phyloP scores from a whole-genome alignment of 2,888 invertebrate species.

The Papilio elwesi region DNA sequence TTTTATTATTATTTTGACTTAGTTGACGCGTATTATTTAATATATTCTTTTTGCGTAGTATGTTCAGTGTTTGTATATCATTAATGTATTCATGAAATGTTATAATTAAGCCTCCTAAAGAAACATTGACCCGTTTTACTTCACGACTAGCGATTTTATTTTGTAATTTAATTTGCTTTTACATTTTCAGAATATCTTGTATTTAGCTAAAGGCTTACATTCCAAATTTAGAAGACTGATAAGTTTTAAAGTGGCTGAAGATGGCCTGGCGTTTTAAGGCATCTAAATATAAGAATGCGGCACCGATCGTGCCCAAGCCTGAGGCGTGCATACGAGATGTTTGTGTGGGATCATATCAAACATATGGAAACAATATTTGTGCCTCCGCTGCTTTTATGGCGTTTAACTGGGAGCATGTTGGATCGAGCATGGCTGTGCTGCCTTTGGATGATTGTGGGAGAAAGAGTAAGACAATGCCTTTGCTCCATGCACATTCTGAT shows the following conservation, averaged over 20 bases:
- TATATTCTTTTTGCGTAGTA: conserved; percentile 35
- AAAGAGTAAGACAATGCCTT: conserved; percentile 94
- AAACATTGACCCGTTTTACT: not conserved
- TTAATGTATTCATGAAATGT: conserved; percentile 45
- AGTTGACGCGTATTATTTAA: not conserved
- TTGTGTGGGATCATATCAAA: conserved; percentile 95
- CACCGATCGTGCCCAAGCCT: conserved; percentile 97
- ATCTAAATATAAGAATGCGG: conserved; percentile 99
- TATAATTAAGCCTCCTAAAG: conserved; percentile 8
- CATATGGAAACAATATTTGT: conserved; percentile 97
- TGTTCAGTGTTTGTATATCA: conserved; percentile 48
- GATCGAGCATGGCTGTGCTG: conserved; percentile 94
- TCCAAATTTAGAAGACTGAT: conserved; percentile 79
- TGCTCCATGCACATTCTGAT: conserved; percentile 93
- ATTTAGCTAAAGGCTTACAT: conserved; percentile 63
- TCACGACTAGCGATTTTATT: not conserved
- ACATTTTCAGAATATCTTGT: conserved; percentile 58
- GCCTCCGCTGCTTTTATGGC: conserved; percentile 97
- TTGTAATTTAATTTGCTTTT: not conserved
- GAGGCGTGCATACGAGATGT: conserved; percentile 96
- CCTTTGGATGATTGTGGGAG: conserved; percentile 95
- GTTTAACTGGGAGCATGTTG: conserved; percentile 96
- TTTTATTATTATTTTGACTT: not conserved
- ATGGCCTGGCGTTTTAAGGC: conserved; percentile 99
- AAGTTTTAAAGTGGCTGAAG: conserved; percentile 66